phyloP scores from a whole-genome alignment of 2,797 vertebrate species.

The Liparis tanakae region DNA sequence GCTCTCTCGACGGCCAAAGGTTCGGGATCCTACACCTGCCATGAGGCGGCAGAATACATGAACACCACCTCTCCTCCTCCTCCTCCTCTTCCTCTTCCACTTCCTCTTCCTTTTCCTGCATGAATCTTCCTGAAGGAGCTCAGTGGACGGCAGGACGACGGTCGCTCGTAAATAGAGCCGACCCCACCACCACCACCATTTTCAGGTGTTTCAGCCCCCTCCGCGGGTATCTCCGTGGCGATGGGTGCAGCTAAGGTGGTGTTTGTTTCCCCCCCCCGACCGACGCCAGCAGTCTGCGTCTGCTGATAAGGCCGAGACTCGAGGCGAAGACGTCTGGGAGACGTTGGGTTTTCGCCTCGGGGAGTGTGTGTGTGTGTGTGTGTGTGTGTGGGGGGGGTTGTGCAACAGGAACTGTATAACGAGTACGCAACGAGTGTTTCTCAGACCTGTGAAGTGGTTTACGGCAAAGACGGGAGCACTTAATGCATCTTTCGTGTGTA shows the following conservation, averaged over 20 bases:
- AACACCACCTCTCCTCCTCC: conserved; percentile 22
- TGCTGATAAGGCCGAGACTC: conserved; percentile 65
- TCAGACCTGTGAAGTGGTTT: conserved; percentile 25
- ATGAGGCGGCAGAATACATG: conserved; percentile 48
- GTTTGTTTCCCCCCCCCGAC: conserved; percentile 61
- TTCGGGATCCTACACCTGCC: conserved; percentile 37
- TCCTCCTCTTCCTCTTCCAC: conserved; percentile 22
- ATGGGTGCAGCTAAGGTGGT: conserved; percentile 59
- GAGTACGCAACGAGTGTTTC: conserved; percentile 30
- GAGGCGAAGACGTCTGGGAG: conserved; percentile 64
- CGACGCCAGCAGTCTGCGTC: conserved; percentile 65
- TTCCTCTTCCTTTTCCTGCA: too few species aligned
- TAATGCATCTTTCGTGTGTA: conserved; percentile 6
- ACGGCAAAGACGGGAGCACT: background rate
- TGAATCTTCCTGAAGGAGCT: conserved; percentile 35
- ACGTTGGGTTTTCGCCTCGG: conserved; percentile 53
- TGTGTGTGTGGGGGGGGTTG: conserved; percentile 28
- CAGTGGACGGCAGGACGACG: conserved; percentile 41
- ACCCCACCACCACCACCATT: background rate
- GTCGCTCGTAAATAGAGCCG: conserved; percentile 58
- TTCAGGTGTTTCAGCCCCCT: conserved; percentile 46
- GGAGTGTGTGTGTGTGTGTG: too few species aligned
- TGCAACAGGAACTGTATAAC: conserved; percentile 42
- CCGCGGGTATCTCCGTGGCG: conserved; percentile 44
- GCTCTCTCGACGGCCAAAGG: conserved; percentile 12